Evolutionary conservation across 2,113 vertebrate species (phyloP).

Genomic region (Odobenus rosmarus): DNA sequence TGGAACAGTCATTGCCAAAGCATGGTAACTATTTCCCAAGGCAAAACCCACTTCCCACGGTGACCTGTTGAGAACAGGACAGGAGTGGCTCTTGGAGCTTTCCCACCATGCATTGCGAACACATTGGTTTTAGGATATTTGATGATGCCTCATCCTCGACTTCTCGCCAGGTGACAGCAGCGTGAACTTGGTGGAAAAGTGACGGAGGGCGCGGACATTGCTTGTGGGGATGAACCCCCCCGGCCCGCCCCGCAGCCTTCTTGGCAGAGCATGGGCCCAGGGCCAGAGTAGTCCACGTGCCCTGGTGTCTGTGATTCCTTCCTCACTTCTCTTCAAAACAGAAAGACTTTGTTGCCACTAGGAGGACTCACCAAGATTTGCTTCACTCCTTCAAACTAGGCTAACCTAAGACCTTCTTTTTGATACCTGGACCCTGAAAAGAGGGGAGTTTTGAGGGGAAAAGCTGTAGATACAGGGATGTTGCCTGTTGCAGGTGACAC

Average conservation of each 20-base stretch:
- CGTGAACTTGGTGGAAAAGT: not conserved
- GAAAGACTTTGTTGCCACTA: not conserved
- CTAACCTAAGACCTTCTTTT: conserved; percentile 71
- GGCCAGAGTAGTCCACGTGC: not conserved
- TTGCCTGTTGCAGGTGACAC: conserved; percentile 53
- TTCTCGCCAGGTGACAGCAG: not conserved
- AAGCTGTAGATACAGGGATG: not conserved
- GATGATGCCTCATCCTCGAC: not conserved
- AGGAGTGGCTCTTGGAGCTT: not conserved
- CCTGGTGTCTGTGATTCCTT: not conserved
- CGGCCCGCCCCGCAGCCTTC: not conserved
- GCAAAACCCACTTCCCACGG: not conserved
- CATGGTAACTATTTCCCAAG: not conserved
- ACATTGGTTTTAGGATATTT: not conserved
- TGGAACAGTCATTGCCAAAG: not conserved
- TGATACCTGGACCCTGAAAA: conserved; percentile 74
- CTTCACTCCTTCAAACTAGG: conserved; percentile 58
- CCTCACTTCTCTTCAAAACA: not conserved
- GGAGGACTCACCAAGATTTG: not conserved
- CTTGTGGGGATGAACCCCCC: not conserved
- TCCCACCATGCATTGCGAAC: not conserved
- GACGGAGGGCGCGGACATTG: accelerated
- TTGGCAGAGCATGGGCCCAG: not conserved
- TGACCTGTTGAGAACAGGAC: not conserved
- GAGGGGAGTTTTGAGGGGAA: conserved; percentile 16